Evolutionary conservation across 2,797 vertebrate genomes (phyloP).

Genomic region (Hemibagrus guttatus): DNA sequence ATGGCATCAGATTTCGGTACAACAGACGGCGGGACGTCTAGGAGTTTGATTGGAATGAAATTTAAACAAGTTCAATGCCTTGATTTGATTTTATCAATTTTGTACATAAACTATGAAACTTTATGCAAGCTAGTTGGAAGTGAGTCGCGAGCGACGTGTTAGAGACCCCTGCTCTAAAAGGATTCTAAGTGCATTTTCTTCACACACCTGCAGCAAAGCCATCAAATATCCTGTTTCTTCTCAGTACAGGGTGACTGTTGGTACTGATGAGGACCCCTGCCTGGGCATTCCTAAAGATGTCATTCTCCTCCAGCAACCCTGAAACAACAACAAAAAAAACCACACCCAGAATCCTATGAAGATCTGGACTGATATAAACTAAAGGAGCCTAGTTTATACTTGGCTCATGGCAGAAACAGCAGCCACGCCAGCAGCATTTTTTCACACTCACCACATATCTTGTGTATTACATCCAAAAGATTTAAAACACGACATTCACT

Average conservation of each 20-base stretch:
- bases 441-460: too few relatives aligned
- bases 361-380: neutral
- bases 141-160: too few relatives aligned
- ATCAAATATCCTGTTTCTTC: slow-evolving; percentile 98
- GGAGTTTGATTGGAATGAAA: too few relatives aligned
- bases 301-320: slow-evolving; percentile 98
- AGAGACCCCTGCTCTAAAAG: too few relatives aligned
- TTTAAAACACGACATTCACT: neutral
- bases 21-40: too few relatives aligned
- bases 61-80: too few relatives aligned
- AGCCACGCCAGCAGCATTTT: neutral
- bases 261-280: slow-evolving; percentile 99
- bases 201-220: slow-evolving; percentile 95
- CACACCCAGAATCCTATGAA: neutral
- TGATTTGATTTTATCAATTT: too few relatives aligned
- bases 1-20: too few relatives aligned
- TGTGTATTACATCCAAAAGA: too few relatives aligned
- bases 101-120: too few relatives aligned
- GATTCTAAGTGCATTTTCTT: neutral
- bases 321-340: slow-evolving; percentile 14
- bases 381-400: neutral
- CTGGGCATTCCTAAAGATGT: slow-evolving; percentile 98
- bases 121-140: too few relatives aligned
- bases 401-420: neutral
- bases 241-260: slow-evolving; percentile 95